Evolutionary conservation across 2,797 vertebrate species (phyloP).

Genomic region (Thamnophis elegans): DNA sequence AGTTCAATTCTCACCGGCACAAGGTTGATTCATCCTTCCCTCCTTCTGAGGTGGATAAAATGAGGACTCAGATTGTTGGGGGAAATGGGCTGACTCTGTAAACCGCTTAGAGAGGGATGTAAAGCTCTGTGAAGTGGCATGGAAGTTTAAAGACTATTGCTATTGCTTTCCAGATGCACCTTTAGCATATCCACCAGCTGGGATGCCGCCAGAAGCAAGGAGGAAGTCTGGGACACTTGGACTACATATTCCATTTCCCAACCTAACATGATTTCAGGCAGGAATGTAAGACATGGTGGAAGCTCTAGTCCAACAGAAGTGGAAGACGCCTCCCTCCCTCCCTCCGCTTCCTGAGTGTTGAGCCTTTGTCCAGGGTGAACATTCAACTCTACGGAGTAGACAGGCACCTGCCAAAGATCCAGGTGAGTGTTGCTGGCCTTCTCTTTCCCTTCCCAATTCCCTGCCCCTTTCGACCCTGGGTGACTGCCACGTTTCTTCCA

Average conservation of each 20-base stretch:
- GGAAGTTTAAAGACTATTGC: no score
- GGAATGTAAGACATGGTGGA: neutral
- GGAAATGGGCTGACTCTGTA: no score
- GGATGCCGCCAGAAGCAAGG: neutral
- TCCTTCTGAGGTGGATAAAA: no score
- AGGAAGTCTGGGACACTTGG: neutral
- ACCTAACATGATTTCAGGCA: neutral
- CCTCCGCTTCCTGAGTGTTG: neutral
- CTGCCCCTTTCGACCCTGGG: neutral
- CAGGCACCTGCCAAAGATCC: neutral
- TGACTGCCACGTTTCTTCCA: neutral
- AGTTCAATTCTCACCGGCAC: no score
- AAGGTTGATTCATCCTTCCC: no score
- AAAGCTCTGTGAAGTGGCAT: no score
- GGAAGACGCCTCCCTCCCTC: neutral
- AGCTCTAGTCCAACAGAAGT: neutral
- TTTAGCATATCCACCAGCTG: neutral
- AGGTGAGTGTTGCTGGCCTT: neutral
- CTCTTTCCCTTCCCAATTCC: neutral
- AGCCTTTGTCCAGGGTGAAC: neutral
- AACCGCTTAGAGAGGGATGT: no score
- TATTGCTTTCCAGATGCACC: no score
- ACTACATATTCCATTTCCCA: neutral
- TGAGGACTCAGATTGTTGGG: no score
- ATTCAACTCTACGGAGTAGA: rapidly evolving